phyloP scores from a whole-genome alignment of 2,113 vertebrate species.

The Monopterus albus region DNA sequence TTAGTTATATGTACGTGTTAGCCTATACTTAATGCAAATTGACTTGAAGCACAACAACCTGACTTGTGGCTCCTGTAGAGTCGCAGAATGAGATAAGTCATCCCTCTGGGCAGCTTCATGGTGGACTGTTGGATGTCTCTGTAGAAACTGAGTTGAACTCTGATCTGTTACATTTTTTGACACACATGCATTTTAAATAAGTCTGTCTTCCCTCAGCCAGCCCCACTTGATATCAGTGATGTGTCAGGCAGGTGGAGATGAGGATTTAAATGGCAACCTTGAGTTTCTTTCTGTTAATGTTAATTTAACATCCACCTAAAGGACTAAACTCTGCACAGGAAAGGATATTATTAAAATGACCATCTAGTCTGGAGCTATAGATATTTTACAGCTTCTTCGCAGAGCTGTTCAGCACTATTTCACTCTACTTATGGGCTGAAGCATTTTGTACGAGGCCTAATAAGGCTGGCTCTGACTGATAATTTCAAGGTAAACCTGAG shows the following conservation, averaged over 20 bases:
- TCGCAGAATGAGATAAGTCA: neutral
- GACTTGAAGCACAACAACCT: too few species aligned
- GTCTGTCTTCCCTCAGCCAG: neutral
- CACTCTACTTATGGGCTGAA: too few species aligned
- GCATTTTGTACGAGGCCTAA: too few species aligned
- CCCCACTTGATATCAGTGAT: neutral
- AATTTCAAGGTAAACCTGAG: constrained; percentile 20
- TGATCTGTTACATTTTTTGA: neutral
- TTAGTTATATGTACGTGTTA: too few species aligned
- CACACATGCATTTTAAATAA: neutral
- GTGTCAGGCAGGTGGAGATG: constrained; percentile 1
- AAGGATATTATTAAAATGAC: neutral
- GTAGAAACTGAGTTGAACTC: too few species aligned
- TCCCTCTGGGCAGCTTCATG: neutral
- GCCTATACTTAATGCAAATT: too few species aligned
- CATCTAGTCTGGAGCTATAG: neutral
- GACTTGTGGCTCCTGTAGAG: too few species aligned
- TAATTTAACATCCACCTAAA: constrained; percentile 15
- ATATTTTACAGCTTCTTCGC: constrained; percentile 7
- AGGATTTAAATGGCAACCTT: constrained; percentile 21
- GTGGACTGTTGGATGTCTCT: constrained; percentile 1
- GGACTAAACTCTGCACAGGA: neutral
- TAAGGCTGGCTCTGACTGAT: constrained; percentile 8
- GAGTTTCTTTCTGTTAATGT: constrained; percentile 9
- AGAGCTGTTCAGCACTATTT: constrained; percentile 11